Evolutionary conservation across 2,888 invertebrate genomes (phyloP).

Genomic region (Lithodes maja): DNA sequence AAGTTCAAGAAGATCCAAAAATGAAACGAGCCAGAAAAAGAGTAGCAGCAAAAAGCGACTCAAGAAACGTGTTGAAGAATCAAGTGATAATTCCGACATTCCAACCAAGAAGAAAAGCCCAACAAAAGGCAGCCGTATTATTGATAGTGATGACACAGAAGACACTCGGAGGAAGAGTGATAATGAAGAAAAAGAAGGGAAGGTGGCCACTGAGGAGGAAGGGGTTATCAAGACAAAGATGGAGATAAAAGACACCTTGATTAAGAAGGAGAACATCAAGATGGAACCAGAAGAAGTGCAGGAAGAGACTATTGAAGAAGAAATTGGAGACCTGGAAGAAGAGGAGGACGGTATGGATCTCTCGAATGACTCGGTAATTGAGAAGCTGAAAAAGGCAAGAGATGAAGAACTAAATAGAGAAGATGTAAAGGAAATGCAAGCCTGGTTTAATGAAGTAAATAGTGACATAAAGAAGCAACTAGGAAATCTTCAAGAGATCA

Average conservation of each 20-base stretch:
- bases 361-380: conserved; percentile 54
- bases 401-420: conserved; percentile 64
- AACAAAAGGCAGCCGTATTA: conserved; percentile 42
- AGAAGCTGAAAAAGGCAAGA: conserved; percentile 62
- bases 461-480: conserved; percentile 63
- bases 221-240: conserved; percentile 7
- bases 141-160: conserved; percentile 55
- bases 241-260: not conserved
- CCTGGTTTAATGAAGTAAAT: conserved; percentile 55
- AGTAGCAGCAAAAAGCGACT: conserved; percentile 38
- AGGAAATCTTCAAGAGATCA: conserved; percentile 57
- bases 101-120: conserved; percentile 52
- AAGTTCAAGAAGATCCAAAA: conserved; percentile 13
- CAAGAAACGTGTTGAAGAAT: conserved; percentile 49
- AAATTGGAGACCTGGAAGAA: conserved; percentile 10
- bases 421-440: conserved; percentile 61
- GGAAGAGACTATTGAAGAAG: conserved; percentile 32
- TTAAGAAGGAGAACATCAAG: not conserved
- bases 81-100: conserved; percentile 55
- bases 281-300: conserved; percentile 11
- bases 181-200: not conserved
- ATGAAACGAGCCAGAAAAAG: conserved; percentile 28
- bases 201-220: conserved; percentile 5
- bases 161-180: conserved; percentile 33
- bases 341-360: conserved; percentile 19